A percentile compares a stretch with the other conserved stretches of the same genome.
Evolutionary conservation across 2,113 vertebrate genomes (phyloP).

Genomic region (Syngnathus floridae): DNA sequence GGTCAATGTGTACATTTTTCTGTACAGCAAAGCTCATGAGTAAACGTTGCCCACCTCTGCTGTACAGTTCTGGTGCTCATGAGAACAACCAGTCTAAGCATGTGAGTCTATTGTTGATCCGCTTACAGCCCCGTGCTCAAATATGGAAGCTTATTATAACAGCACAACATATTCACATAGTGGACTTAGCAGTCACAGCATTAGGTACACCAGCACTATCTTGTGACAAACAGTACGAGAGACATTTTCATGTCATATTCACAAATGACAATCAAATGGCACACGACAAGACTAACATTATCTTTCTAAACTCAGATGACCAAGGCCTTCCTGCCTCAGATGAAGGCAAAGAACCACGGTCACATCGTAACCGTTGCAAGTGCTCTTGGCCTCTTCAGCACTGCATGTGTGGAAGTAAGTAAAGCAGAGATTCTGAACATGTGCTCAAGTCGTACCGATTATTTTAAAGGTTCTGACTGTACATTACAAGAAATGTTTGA

Average conservation of each 20-base stretch:
- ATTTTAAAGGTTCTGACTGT: not conserved
- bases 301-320: slow-evolving; percentile 42
- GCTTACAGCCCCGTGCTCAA: slow-evolving; percentile 18
- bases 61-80: not conserved
- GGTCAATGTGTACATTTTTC: not conserved
- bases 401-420: slow-evolving; percentile 58
- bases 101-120: slow-evolving; percentile 37
- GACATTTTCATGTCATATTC: not conserved
- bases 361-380: slow-evolving; percentile 59
- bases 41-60: not conserved
- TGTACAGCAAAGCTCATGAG: not conserved
- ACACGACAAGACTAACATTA: not conserved
- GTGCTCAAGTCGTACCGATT: not conserved
- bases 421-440: not conserved
- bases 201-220: not conserved
- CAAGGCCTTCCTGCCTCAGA: slow-evolving; percentile 62
- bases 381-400: slow-evolving; percentile 53
- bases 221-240: not conserved
- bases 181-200: not conserved
- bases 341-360: slow-evolving; percentile 47
- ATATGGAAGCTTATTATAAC: slow-evolving; percentile 18
- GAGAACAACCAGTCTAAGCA: slow-evolving; percentile 14
- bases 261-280: not conserved
- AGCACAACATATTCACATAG: not conserved
- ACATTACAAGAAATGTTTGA: not conserved